Conservation (phyloP, 1,140 invertebrate species). For the honey bee (Apis mellifera) region Amel_HAv3.1 CM009937.2:296001-296500, state of each 20-base stretch:
- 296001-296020: too few species aligned
- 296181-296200: neutral
- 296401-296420: too few species aligned
- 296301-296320: neutral
- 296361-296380: too few species aligned
- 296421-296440: too few species aligned
- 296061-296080: neutral
- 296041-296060: neutral
- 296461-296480: too few species aligned
- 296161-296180: neutral
- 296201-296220: neutral
- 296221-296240: neutral
- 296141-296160: neutral
- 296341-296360: too few species aligned
- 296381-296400: too few species aligned
- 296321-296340: neutral
- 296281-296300: neutral
- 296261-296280: neutral
- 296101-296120: too few species aligned
- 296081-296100: neutral
- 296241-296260: neutral
- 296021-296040: too few species aligned
- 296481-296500: too few species aligned
- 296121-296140: too few species aligned
- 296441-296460: too few species aligned